Base-by-base conservation (phyloP, 2,888 invertebrate genomes). In the Drosophila eohydei region DNA sequence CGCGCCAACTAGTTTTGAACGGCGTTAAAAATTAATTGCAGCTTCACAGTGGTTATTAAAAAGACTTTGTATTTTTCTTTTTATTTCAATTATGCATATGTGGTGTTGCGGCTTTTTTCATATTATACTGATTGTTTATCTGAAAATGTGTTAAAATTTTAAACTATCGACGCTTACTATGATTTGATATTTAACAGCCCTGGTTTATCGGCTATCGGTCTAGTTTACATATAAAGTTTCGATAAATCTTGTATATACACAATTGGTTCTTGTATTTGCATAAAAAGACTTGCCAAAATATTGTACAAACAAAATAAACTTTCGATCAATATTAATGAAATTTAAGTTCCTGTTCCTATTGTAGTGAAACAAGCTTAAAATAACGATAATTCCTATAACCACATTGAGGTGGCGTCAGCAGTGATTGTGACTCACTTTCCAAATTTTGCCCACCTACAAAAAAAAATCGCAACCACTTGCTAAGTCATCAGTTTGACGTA, bases 391-490 rank as follows among this genome's bases (percentile, higher is more conserved):
- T 50, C 30, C 26, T 26, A 21, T 34, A 28, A 11, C 43, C 1
- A 28, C 9, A 50, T 44, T 11, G 7, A 6, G 58, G 64, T 68
- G 67, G 36, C 56, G 54, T 69, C 71, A 79, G 43, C 59, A 54
- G 54, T 44, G 32, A 63, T 48, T 65, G 88, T 86, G 85, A 86
- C 68, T 86, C 85, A 86, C 62, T 75, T 57, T 6, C 26, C 14
- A 73, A 60, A 75, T 71, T 72, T 66, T 66, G 44, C 71, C 61
- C 57, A 43, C 51, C 55, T 43, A 38, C 43, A 38, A 46, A 46
- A 38, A 36, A 41, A 57, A 51, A 43, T 73, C 71, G 60, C 88
- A 83, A 78, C 74, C 72, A 86, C 75, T 88, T 88, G 83, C 71
- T 73, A 75, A 75, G 58, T 68, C 74, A 71, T 68, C 64, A 70